These are phyloP conservation scores for Rafetus swinhoei DNA, from an alignment of 2,113 vertebrate species.

Conservation along the genomic window DNA sequence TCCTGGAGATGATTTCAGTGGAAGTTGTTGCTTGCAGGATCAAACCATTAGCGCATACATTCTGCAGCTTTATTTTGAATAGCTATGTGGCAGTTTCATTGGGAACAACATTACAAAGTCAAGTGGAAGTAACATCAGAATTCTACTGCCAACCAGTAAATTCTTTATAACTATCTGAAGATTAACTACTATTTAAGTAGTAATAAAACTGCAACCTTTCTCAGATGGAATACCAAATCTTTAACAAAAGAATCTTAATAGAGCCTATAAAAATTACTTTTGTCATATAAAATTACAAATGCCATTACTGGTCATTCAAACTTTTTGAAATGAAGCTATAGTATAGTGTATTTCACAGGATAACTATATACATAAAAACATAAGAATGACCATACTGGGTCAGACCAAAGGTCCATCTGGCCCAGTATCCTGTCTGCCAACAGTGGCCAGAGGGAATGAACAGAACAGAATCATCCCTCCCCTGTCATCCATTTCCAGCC, in stretches of 20 bases:
- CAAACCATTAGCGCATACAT: not conserved
- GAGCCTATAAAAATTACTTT: not conserved
- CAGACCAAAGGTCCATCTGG: too few relatives aligned
- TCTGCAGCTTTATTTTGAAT: not conserved
- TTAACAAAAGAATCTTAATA: not conserved
- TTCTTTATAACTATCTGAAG: not conserved
- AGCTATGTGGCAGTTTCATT: rapidly evolving
- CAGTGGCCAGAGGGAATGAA: too few relatives aligned
- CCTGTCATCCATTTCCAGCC: too few relatives aligned
- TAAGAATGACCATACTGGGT: too few relatives aligned
- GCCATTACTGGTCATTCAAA: not conserved
- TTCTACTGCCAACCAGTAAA: not conserved
- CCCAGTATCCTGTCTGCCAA: too few relatives aligned
- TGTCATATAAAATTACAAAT: not conserved
- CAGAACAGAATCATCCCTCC: too few relatives aligned
- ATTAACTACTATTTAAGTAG: not conserved
- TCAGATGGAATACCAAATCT: not conserved
- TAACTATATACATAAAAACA: not conserved
- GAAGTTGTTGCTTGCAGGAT: not conserved
- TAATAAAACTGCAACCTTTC: not conserved
- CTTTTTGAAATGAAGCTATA: not conserved
- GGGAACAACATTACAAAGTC: rapidly evolving
- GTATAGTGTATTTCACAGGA: not conserved
- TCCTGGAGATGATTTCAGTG: not conserved
- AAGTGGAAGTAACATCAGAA: not conserved